phyloP scores from a whole-genome alignment of 2,888 invertebrate genomes.

The Crossocerus cetratus region DNA sequence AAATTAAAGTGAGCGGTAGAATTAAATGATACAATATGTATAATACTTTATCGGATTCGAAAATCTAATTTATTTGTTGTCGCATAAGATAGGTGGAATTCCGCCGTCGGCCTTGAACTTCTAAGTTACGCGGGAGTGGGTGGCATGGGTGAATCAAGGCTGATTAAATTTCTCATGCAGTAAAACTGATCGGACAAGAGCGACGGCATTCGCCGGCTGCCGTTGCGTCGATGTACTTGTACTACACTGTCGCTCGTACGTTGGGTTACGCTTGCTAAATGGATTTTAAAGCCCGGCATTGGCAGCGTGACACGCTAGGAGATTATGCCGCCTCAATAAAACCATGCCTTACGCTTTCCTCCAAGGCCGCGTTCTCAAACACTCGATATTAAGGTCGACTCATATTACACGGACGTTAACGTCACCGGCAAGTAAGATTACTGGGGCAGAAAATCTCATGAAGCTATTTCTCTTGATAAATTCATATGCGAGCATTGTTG shows the following conservation, averaged over 20 bases:
- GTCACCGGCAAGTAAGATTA: no score
- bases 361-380: slow-evolving; percentile 14
- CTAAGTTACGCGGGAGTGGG: no score
- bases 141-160: background rate
- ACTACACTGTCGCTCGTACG: background rate
- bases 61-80: no score
- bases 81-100: no score
- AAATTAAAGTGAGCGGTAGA: no score
- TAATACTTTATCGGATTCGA: no score
- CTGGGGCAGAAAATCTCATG: no score
- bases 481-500: no score
- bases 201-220: background rate
- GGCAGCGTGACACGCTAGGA: background rate
- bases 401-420: slow-evolving; percentile 3
- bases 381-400: slow-evolving; percentile 8
- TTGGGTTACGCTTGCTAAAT: background rate
- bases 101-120: no score
- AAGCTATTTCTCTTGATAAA: no score
- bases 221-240: background rate
- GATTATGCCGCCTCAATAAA: slow-evolving; percentile 18
- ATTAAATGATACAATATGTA: no score
- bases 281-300: background rate
- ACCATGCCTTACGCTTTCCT: slow-evolving; percentile 11
- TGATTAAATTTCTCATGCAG: background rate
- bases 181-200: background rate